Evolutionary conservation across 2,888 invertebrate genomes (phyloP).

Genomic region (Eupithecia centaureata): DNA sequence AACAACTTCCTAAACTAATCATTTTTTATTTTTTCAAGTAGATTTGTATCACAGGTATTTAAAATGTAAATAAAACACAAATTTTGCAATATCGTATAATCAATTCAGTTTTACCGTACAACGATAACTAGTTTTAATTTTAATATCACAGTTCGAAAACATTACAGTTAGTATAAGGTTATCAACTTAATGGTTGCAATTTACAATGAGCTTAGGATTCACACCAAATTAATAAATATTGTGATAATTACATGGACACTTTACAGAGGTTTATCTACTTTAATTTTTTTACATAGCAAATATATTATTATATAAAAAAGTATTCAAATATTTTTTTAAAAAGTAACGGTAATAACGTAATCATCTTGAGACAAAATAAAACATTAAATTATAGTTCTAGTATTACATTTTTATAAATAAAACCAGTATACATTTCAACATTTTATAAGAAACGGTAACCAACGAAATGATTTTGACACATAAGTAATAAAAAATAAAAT

Average conservation of each 20-base stretch:
- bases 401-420: no score
- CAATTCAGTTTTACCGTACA: constrained; percentile 68
- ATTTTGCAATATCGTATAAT: constrained; percentile 66
- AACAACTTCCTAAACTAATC: no score
- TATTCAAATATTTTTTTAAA: no score
- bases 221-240: constrained; percentile 4
- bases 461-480: no score
- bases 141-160: constrained; percentile 79
- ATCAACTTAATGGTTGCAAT: constrained; percentile 44
- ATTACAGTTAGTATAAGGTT: constrained; percentile 54
- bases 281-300: neutral
- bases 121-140: constrained; percentile 71
- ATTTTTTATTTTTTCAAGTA: no score
- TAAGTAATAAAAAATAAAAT: no score
- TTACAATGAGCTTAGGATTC: constrained; percentile 47
- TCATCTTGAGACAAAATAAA: no score
- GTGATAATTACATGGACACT: neutral
- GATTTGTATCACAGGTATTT: no score
- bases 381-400: no score
- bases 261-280: neutral
- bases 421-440: no score
- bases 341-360: no score
- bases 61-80: constrained; percentile 37
- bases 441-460: no score
- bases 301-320: neutral